phyloP scores from a whole-genome alignment of 2,113 vertebrate genomes.

The Mastomys coucha region DNA sequence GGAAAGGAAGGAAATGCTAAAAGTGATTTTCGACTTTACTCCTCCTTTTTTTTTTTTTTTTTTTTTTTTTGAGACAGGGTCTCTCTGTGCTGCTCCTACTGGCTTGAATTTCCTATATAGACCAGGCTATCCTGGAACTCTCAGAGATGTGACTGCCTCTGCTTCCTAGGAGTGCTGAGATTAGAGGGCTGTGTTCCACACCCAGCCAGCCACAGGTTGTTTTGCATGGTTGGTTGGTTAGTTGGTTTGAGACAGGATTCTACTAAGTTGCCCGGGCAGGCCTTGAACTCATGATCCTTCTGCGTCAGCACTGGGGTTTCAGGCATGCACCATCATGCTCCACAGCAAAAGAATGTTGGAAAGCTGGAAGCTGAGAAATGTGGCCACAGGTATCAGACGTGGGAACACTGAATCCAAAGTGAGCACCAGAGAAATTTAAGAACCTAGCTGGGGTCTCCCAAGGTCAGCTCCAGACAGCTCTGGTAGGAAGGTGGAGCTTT shows the following conservation, averaged over 20 bases:
- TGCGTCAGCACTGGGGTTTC: background rate
- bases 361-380: constrained; percentile 15
- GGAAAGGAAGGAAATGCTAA: background rate
- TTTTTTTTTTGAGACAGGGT: background rate
- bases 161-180: background rate
- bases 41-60: too few species aligned
- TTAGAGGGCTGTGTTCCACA: background rate
- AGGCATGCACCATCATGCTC: background rate
- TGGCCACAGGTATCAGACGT: background rate
- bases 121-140: background rate
- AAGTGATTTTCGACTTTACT: background rate
- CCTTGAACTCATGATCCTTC: background rate
- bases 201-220: background rate
- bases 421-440: background rate
- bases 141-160: background rate
- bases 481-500: background rate
- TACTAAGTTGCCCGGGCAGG: background rate
- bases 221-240: background rate
- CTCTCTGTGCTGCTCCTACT: background rate
- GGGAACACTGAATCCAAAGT: constrained; percentile 31
- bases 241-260: background rate
- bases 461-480: background rate
- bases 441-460: background rate
- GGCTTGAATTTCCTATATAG: background rate
- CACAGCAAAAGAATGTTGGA: constrained; percentile 3